Base-by-base conservation (phyloP, 2,113 vertebrate genomes). In the Ctenodactylus gundi region DNA sequence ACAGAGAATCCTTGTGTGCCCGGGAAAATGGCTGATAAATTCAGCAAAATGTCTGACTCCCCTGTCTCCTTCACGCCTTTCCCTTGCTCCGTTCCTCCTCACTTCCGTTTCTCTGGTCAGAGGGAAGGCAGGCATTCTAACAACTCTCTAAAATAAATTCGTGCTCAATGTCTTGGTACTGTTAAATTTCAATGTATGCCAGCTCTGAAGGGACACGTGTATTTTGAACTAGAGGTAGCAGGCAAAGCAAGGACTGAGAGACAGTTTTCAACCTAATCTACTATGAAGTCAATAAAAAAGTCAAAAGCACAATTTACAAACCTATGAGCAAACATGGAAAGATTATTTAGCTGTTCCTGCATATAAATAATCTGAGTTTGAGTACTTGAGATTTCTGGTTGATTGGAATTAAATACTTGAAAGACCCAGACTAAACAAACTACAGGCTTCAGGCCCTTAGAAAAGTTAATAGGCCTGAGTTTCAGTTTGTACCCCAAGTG, bases 281-380 rank as follows among this genome's bases (percentile, higher is more conserved):
- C 64, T 88, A 83, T 17, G n/a, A 82, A 92, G 86, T 70, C 25
- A 27, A 72, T 34, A 64, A 73, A 44, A 72, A 72, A 92, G 84
- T 82, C 70, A 82, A 86, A 41, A 93, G 58, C 85, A 57, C 1
- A 82, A 46, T 75, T 91, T 73, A 93, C 86, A 58, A 93, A 93
- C 41, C 46, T 68, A 76, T 77, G 84, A 39, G n/a, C 39, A 93
- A 94, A 88, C 82, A 10, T 13, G 88, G 72, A 57, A 41, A 60
- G 55, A 34, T 65, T 34, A n/a, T 67, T 36, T 34, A 46, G 7
- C n/a, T n/a, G n/a, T n/a, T n/a, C 68, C 91, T 36, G 10, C 18
- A 90, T 81, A 84, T 64, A 90, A 92, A 92, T 88, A 86, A 88
- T 89, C 95, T 80, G 68, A 94, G 85, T 95, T 67, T 91, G 65